A percentile compares a stretch with the other conserved stretches of the same genome.
Evolutionary conservation across 2,113 vertebrate genomes (phyloP).

Genomic region (Upupa epops): DNA sequence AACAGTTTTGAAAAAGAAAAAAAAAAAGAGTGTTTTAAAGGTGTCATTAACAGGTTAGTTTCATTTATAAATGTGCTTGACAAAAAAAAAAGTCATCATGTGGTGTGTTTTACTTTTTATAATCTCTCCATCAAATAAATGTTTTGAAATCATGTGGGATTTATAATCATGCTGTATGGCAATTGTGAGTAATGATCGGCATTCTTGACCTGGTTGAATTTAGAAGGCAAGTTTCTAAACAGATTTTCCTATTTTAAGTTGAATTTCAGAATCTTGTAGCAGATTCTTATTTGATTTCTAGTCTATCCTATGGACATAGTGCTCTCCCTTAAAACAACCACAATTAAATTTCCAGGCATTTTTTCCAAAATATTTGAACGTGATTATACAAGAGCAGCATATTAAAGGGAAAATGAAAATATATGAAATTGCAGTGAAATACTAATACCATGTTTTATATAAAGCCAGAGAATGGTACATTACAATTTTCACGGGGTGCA

Average conservation of each 20-base stretch:
- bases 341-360: neutral
- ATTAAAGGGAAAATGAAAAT: constrained; percentile 67
- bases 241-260: neutral
- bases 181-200: neutral
- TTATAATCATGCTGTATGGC: neutral
- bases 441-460: constrained; percentile 33
- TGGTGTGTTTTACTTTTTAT: constrained; percentile 40
- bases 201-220: neutral
- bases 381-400: constrained; percentile 37
- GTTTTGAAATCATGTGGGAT: constrained; percentile 1
- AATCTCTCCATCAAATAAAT: neutral
- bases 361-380: constrained; percentile 22
- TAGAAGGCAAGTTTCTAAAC: constrained; percentile 4
- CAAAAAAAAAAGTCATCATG: neutral
- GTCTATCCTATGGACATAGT: neutral
- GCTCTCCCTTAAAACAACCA: constrained; percentile 19
- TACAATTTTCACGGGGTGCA: constrained; percentile 37
- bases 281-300: neutral
- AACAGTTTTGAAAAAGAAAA: constrained; percentile 20
- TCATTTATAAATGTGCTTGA: constrained; percentile 67
- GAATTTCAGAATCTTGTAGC: constrained; percentile 5
- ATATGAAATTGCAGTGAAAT: constrained; percentile 37
- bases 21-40: constrained; percentile 67
- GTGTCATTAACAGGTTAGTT: constrained; percentile 79
- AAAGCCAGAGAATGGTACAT: constrained; percentile 4